phyloP scores from a whole-genome alignment of 2,113 vertebrate genomes.

The Rostratula benghalensis region DNA sequence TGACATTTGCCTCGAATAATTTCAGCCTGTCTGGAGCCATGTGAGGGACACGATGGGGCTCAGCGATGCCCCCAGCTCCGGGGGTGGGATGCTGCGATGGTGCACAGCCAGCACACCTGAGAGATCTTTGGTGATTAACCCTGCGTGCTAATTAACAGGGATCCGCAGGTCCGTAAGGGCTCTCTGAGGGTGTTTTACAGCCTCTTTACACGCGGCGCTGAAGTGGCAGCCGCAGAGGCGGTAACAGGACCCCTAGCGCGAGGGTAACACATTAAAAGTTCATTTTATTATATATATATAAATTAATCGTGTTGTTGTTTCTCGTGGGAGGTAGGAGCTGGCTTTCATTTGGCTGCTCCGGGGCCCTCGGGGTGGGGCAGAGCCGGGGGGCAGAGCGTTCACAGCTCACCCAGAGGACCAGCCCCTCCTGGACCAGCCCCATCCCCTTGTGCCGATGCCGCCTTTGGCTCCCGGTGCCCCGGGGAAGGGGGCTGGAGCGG shows the following conservation, averaged over 20 bases:
- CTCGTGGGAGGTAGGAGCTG: not conserved
- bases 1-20: not conserved
- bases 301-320: not conserved
- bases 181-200: not conserved
- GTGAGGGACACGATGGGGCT: not conserved
- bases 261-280: not conserved
- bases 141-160: not conserved
- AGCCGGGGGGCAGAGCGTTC: not conserved
- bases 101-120: rapidly evolving
- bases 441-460: rapidly evolving
- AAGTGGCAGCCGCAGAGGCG: not conserved
- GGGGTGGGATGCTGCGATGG: not conserved
- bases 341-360: not conserved
- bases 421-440: not conserved
- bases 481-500: not conserved
- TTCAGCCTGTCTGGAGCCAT: not conserved
- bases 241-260: not conserved
- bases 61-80: not conserved
- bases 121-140: not conserved
- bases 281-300: not conserved
- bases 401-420: rapidly evolving
- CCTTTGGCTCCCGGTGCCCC: not conserved
- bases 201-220: rapidly evolving
- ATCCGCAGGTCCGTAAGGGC: not conserved
- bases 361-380: not conserved